Base-by-base conservation (phyloP, 2,113 vertebrate genomes). In the Lagenorhynchus albirostris region DNA sequence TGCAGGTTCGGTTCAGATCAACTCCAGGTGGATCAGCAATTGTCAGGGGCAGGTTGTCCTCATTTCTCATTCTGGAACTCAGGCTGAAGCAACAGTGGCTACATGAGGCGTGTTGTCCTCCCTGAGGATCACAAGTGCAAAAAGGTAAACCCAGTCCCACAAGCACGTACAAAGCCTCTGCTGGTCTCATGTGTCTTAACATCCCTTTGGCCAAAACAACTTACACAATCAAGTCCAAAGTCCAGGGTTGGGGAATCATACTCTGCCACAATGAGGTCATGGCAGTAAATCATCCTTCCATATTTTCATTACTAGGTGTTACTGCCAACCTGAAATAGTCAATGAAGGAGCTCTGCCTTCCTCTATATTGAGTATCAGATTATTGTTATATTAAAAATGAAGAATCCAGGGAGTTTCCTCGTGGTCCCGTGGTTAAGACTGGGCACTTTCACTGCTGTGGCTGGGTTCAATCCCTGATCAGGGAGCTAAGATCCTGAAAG, bases 311-410 rank as follows among this genome's bases (percentile, higher is more conserved):
- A 26, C 12, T 76, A 9, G 74, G 1, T 74, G 9, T 85, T 23
- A 53, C 26, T 83, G 74, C 11, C 12, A 55, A 29, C 29, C n/a
- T 77, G 93, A 38, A 94, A 8, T 25, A 86, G 18, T 65, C 79
- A 89, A 62, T 80, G 84, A n/a, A 76, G 47, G 44, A 80, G 14
- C 58, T 82, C 26, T 76, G 15, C 60, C 95, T 92, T 68, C 47
- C 76, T 93, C 41, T 36, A 82, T 68, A 44, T 20, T 89, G 17
- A 87, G 20, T 55, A 68, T 12, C 18, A 21, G 25, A 63, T 93
- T 55, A 67, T n/a, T 38, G 23, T 86, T 95, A 6, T 84, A 77
- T 65, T 92, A 58, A 93, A 96, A 92, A 44, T 31, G 44, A 94
- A 92, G 11, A 92, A 79, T 65, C 84, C 12, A 85, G 17, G 53